Conservation (phyloP, 2,797 vertebrate genomes). For the Sebastes matsubarae region DNA sequence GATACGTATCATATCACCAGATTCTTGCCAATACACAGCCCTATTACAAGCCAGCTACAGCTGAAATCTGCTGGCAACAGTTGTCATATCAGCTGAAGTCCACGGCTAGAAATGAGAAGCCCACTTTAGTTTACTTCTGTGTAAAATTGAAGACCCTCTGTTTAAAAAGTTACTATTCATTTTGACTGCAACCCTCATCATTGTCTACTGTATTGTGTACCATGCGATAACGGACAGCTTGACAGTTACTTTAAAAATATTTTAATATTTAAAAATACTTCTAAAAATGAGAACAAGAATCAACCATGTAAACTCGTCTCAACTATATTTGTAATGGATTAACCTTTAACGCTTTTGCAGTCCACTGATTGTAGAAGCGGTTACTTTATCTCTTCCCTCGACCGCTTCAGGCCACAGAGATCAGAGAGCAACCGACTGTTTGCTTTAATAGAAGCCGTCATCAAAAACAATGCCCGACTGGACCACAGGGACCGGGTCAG, state of each 20-base stretch:
- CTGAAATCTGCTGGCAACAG: too few species aligned
- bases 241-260: background rate
- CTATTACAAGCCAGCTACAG: too few species aligned
- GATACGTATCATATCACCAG: too few species aligned
- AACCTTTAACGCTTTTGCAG: background rate
- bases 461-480: slow-evolving; percentile 32
- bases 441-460: slow-evolving; percentile 19
- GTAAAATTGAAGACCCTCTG: background rate
- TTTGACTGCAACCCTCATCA: background rate
- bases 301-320: background rate
- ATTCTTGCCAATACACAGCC: too few species aligned
- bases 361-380: background rate
- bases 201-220: background rate
- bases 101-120: background rate
- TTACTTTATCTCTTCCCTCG: slow-evolving; percentile 8
- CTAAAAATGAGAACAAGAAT: background rate
- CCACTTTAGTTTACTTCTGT: too few species aligned
- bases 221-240: background rate
- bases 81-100: background rate
- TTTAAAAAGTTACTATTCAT: background rate
- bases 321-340: background rate
- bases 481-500: slow-evolving; percentile 34
- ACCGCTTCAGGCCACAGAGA: slow-evolving; percentile 2
- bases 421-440: slow-evolving; percentile 17
- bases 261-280: background rate